Conservation (phyloP, 2,113 vertebrate genomes). For the Aix galericulata region DNA sequence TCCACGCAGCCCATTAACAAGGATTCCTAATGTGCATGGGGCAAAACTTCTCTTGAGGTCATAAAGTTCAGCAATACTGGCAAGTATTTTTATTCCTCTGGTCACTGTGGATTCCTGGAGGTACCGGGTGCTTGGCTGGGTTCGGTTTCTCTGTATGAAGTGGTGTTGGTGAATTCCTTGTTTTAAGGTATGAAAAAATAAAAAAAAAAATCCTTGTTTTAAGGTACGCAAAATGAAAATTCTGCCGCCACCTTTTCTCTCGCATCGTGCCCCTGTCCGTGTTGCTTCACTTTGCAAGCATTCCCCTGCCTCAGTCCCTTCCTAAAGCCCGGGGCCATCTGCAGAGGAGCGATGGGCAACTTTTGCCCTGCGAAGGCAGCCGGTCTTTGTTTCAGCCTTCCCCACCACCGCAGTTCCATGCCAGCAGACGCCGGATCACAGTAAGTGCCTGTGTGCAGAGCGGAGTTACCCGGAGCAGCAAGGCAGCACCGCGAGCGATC, state of each 20-base stretch:
- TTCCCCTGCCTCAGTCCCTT: neutral
- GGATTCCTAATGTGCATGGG: neutral
- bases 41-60: neutral
- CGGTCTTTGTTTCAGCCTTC: neutral
- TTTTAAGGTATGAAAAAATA: neutral
- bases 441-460: too few species aligned
- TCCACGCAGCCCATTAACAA: neutral
- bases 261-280: neutral
- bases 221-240: neutral
- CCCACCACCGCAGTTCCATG: neutral
- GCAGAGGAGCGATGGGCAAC: neutral
- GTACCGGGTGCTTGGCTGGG: neutral
- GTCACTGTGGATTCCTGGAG: constrained; percentile 20
- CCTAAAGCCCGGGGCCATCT: neutral
- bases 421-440: neutral
- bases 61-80: neutral
- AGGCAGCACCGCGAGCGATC: neutral
- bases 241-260: constrained; percentile 29
- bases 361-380: neutral
- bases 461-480: too few species aligned
- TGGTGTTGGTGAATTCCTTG: constrained; percentile 17
- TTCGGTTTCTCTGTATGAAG: neutral
- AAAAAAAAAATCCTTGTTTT: neutral
- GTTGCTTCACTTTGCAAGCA: neutral
- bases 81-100: neutral